Base-by-base conservation (phyloP, 2,797 vertebrate genomes). In the Staurois parvus region DNA sequence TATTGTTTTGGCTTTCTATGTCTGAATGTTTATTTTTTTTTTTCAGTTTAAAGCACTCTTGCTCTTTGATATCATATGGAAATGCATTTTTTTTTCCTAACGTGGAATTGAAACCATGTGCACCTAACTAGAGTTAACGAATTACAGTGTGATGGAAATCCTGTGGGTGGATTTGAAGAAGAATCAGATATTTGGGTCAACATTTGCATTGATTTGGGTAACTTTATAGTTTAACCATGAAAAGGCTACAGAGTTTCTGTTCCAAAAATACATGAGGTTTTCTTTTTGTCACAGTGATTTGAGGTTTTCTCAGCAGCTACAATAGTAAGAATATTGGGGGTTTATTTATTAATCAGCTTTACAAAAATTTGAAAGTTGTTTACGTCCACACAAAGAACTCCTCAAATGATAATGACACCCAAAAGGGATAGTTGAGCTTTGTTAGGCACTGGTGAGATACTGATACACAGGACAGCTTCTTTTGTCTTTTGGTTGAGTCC, bases 81-180 rank as follows among this genome's bases (percentile, higher is more conserved):
- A 97, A 97, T 96, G 93, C 96, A 95, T 95, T 77, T 82, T 72
- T 68, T 76, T 7, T 28, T 24, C 17, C 94, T 94, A 95, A 95
- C 94, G 92, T 94, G 93, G 97, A 98, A 98, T 97, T 94, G 93
- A 94, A 96, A 97, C 95, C 96, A 98, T 96, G 95, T 97, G 97
- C 91, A 90, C 89, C 91, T 94, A 93, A 94, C 94, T 80, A 21
- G 91, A 92, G 93, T 95, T 97, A 97, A 97, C 97, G 95, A 97
- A 97, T 94, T 95, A 95, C 95, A 97, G 95, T 94, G 94, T 94
- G 91, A 93, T 93, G 92, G 86, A 73, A 83, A 83, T 17, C 29
- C 89, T 90, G 87, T 91, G 91, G 90, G 91, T 90, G 90, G 91
- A 91, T 92, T 94, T 94, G 91, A 91, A 92, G 90, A 90, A 92